These are phyloP conservation scores for Mustela nigripes DNA, from an alignment of 2,113 vertebrate genomes.

Conservation along the genomic window DNA sequence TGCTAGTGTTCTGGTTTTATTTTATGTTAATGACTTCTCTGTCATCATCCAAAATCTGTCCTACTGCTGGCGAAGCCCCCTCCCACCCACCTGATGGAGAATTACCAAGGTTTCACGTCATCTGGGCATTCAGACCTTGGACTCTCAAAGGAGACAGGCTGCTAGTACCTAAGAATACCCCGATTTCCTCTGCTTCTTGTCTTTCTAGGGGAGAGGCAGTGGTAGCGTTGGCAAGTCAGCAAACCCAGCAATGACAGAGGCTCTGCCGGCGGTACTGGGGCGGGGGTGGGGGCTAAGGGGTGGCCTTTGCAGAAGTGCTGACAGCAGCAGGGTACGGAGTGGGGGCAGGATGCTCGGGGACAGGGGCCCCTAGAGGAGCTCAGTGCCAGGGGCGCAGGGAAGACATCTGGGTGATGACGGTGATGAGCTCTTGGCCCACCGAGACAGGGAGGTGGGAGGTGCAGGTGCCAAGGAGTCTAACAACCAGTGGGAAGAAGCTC, in stretches of 20 bases:
- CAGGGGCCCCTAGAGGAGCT: accelerated
- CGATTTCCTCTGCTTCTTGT: neutral
- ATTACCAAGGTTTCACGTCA: neutral
- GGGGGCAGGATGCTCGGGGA: accelerated
- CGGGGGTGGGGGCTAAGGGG: neutral
- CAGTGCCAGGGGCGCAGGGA: neutral
- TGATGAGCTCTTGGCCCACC: no score
- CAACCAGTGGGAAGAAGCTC: neutral
- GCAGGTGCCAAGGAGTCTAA: neutral
- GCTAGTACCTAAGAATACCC: neutral
- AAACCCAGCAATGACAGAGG: neutral
- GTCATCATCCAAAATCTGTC: neutral
- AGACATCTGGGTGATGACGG: no score
- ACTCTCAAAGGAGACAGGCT: neutral
- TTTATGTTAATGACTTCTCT: neutral
- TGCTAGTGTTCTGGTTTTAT: neutral
- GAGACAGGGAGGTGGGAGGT: neutral
- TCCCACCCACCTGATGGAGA: no score
- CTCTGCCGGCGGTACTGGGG: neutral
- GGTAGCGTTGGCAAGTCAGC: no score
- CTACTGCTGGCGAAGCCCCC: neutral
- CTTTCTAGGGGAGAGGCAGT: neutral
- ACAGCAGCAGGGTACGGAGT: neutral
- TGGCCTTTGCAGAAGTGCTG: accelerated
- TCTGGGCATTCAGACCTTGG: neutral